These are phyloP conservation scores for Diuraphis noxia DNA, from an alignment of 1,140 invertebrate species.

Conservation along the genomic window DNA sequence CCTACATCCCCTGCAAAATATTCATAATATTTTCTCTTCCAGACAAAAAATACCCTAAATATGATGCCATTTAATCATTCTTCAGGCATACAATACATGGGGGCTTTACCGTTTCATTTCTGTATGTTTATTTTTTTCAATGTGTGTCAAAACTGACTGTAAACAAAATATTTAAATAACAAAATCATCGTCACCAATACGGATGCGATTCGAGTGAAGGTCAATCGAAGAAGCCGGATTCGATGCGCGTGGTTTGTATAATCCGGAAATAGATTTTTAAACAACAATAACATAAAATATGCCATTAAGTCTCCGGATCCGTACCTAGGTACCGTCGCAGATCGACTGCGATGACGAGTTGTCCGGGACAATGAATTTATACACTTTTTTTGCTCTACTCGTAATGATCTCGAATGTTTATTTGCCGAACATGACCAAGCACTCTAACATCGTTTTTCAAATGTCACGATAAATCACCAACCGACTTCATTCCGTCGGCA, in stretches of 20 bases:
- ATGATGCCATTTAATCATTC: too few species aligned
- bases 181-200: not conserved
- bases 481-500: constrained; percentile 8
- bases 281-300: not conserved
- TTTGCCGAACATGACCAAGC: constrained; percentile 30
- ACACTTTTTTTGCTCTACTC: not conserved
- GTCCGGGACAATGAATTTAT: not conserved
- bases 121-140: too few species aligned
- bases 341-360: not conserved
- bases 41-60: too few species aligned
- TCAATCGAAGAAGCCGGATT: not conserved
- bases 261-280: not conserved
- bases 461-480: constrained; percentile 42
- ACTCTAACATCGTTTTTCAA: constrained; percentile 39
- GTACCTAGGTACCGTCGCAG: not conserved
- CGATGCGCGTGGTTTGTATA: not conserved
- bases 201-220: not conserved
- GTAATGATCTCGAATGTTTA: constrained; percentile 7
- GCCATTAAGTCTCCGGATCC: not conserved
- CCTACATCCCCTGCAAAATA: too few species aligned
- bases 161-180: not conserved
- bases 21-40: too few species aligned
- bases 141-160: not conserved
- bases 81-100: too few species aligned
- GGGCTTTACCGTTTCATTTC: too few species aligned